Conservation (phyloP, 1,140 invertebrate genomes). For the roundworm (Caenorhabditis elegans) region WBcel235 BX284605.5:3970001-3970500, state of each 20-base stretch:
- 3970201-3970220: conserved; percentile 33
- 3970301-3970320: conserved; percentile 17
- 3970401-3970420: conserved; percentile 2
- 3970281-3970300: neutral
- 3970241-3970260: conserved; percentile 27
- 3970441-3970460: neutral
- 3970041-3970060: conserved; percentile 50
- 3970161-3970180: conserved; percentile 29
- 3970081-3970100: conserved; percentile 35
- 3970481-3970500: neutral
- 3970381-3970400: neutral
- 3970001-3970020: conserved; percentile 53
- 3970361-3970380: neutral
- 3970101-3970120: conserved; percentile 21
- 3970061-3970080: conserved; percentile 43
- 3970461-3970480: neutral
- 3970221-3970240: conserved; percentile 35
- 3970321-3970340: conserved; percentile 27
- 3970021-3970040: conserved; percentile 51
- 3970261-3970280: neutral
- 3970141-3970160: conserved; percentile 13
- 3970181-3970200: conserved; percentile 29
- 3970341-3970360: neutral
- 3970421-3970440: neutral
- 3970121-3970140: neutral